Percentiles rank a stretch among this genome's conserved stretches.
Conservation (phyloP, 2,113 vertebrate genomes). For the Jaculus jaculus region DNA sequence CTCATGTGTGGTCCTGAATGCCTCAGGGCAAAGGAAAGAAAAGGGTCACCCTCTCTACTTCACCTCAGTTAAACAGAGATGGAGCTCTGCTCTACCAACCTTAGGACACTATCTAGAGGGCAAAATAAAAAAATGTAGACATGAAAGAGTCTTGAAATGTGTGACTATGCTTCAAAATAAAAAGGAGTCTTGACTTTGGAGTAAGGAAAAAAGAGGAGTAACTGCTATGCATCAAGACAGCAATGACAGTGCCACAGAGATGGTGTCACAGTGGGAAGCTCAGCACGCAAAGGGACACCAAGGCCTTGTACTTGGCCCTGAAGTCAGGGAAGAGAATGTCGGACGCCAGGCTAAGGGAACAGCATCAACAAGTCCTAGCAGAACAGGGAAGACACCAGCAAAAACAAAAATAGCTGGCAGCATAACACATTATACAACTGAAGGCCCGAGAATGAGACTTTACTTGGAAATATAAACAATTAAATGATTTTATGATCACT, state of each 20-base stretch:
- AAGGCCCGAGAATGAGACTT: neutral
- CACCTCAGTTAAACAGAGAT: neutral
- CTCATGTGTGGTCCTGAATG: neutral
- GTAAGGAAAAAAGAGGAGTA: neutral
- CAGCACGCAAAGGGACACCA: neutral
- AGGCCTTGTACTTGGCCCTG: neutral
- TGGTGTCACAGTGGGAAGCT: neutral
- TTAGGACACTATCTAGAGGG: neutral
- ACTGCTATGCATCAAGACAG: fast-evolving
- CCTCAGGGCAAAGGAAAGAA: neutral
- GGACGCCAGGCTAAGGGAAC: neutral
- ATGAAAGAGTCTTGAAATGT: neutral
- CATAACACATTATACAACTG: neutral
- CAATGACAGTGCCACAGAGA: no score
- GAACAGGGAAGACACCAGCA: neutral
- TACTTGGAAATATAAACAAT: neutral
- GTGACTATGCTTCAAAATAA: neutral
- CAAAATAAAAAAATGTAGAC: neutral
- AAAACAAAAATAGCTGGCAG: neutral
- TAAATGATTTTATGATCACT: neutral
- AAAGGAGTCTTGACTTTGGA: neutral
- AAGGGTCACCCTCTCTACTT: neutral
- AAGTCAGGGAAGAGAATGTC: neutral
- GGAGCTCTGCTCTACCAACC: neutral
- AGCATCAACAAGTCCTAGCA: neutral